Evolutionary conservation across 2,888 invertebrate genomes (phyloP), one percentile per base, ranked within the genome.

Genomic region (Drosophila quinaria): DNA sequence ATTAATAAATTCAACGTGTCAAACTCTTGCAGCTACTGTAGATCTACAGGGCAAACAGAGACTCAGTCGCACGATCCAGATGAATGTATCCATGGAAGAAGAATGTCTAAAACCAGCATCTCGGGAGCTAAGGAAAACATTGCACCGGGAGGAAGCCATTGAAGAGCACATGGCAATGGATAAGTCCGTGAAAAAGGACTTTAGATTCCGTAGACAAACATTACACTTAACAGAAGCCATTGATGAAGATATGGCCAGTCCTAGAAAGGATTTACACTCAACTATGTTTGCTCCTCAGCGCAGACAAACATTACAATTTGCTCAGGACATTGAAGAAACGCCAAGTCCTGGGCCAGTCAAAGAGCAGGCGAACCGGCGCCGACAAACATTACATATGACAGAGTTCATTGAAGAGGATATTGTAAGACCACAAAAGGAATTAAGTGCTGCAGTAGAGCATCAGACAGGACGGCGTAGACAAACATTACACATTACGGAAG

Each of bases 241-340:
- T 17, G 58, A 58, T 15, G 58, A 58, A 58, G 46, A 58, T 29
- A 25, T 11, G 35, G 2, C 4, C 6, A 62, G 54, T 46, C 37
- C 44, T 35, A 33, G 11, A 10, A 50, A 31, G 31, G 22, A 62
- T 22, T 25, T 52, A n/a, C n/a, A 22, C 3, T 33, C n/a, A 15
- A 22, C 19, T n/a, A 5, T n/a, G 5, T 33, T 44, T 3, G 19
- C 15, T 17, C 13, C 25, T 5, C 47, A 31, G 1, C 51, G 39
- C 2, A 46, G 70, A 19, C 55, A 64, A 56, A 64, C 64, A 9
- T 4, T 74, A 17, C 51, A 59, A 11, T 29, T 64, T 19, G 9
- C 41, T 6, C 77, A 77, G 8, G 39, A 46, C 8, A 62, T 76
- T 15, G 42, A 70, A 31, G 46, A 61, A 9, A 22, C 46, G 17